Evolutionary conservation across 2,797 vertebrate genomes (phyloP).

Genomic region (Silurus aristotelis): DNA sequence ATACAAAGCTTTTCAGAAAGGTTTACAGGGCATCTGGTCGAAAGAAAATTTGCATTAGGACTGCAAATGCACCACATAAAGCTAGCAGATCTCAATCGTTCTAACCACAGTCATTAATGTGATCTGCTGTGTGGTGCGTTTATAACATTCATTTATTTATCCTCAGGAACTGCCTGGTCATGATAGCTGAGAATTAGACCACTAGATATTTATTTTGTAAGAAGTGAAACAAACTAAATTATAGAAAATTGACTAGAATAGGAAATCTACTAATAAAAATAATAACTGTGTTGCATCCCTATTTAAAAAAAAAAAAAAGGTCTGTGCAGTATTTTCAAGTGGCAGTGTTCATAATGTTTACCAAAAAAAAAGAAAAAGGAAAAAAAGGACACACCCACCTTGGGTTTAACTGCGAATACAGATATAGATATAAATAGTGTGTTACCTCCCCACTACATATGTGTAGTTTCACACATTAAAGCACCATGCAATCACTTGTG

Average conservation of each 20-base stretch:
- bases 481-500: neutral
- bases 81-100: neutral
- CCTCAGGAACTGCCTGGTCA: neutral
- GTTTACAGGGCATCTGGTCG: neutral
- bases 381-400: neutral
- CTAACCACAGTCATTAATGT: neutral
- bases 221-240: neutral
- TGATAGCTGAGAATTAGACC: neutral
- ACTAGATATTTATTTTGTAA: neutral
- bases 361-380: neutral
- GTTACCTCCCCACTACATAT: neutral
- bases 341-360: neutral
- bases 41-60: neutral
- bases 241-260: no score
- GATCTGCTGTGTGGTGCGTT: neutral
- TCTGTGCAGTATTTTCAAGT: neutral
- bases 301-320: neutral
- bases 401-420: neutral
- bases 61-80: neutral
- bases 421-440: neutral
- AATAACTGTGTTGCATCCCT: neutral
- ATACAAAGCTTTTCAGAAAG: neutral
- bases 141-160: neutral
- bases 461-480: slow-evolving; percentile 7
- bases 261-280: neutral